Conservation (phyloP, 2,113 vertebrate species). For the Hepsetus odoe region DNA sequence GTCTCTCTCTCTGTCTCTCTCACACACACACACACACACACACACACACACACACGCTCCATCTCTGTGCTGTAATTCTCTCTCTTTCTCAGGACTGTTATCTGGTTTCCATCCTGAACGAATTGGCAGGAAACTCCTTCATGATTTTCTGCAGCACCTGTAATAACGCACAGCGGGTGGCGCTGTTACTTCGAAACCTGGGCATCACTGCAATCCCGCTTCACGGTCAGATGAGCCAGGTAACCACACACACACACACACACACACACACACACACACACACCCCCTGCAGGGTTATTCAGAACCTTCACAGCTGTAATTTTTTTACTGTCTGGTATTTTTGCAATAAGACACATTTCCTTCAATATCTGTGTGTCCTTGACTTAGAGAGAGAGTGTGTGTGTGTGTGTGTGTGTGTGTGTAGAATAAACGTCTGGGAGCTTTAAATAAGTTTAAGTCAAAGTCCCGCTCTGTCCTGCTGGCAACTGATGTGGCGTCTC, state of each 20-base stretch:
- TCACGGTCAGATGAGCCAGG: slow-evolving; percentile 98
- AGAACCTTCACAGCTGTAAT: no score
- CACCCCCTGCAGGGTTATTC: no score
- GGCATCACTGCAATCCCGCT: slow-evolving; percentile 97
- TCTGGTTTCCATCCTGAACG: slow-evolving; percentile 94
- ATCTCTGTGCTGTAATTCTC: not conserved
- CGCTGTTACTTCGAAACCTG: slow-evolving; percentile 89
- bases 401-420: slow-evolving; percentile 28
- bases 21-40: no score
- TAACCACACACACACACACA: slow-evolving; percentile 56
- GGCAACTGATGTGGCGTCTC: slow-evolving; percentile 95
- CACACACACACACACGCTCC: no score
- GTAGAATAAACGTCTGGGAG: slow-evolving; percentile 92
- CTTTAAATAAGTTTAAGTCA: slow-evolving; percentile 97
- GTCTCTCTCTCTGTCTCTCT: no score
- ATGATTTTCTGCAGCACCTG: slow-evolving; percentile 98
- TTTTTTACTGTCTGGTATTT: no score
- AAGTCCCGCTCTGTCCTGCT: slow-evolving; percentile 93
- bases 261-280: not conserved
- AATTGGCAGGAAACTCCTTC: slow-evolving; percentile 96
- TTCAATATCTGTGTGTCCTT: no score
- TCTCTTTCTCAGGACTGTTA: slow-evolving; percentile 86
- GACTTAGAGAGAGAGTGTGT: slow-evolving; percentile 8
- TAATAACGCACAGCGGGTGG: slow-evolving; percentile 93
- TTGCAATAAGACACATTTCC: not conserved